A percentile compares a stretch with the other conserved stretches of the same genome.
Evolutionary conservation across 2,888 invertebrate species (phyloP).

Genomic region (Leucoptera coffeella): DNA sequence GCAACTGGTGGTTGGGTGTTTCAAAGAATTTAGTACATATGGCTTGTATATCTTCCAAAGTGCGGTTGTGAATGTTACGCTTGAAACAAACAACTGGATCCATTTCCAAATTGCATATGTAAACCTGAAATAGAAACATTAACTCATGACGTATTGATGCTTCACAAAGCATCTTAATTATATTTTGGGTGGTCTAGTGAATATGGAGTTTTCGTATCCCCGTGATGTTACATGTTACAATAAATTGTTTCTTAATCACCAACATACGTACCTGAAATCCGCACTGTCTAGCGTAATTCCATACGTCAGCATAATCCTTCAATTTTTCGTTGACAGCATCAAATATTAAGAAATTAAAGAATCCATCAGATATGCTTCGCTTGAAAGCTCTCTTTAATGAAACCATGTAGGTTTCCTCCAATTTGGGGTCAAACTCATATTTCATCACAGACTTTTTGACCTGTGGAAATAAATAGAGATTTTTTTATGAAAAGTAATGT

Average conservation of each 20-base stretch:
- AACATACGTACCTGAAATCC: constrained; percentile 87
- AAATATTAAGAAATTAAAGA: constrained; percentile 87
- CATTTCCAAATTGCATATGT: constrained; percentile 81
- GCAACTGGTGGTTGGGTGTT: constrained; percentile 75
- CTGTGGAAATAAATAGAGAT: constrained; percentile 35
- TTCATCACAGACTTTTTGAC: constrained; percentile 61
- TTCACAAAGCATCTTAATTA: too few species aligned
- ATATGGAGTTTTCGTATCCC: too few species aligned
- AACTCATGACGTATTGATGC: too few species aligned
- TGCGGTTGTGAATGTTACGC: constrained; percentile 79
- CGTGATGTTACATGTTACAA: too few species aligned
- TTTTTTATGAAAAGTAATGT: too few species aligned
- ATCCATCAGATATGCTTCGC: constrained; percentile 83
- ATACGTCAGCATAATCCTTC: constrained; percentile 79
- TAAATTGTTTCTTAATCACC: too few species aligned
- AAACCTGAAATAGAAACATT: constrained; percentile 79
- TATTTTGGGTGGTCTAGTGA: too few species aligned
- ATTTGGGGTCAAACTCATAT: constrained; percentile 82
- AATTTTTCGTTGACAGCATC: constrained; percentile 86
- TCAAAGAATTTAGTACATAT: constrained; percentile 67
- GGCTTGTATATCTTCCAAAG: constrained; percentile 69
- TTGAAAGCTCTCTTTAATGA: constrained; percentile 86
- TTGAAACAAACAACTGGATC: constrained; percentile 73
- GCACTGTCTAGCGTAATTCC: constrained; percentile 77
- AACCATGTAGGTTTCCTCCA: constrained; percentile 75